Evolutionary conservation across 2,888 invertebrate genomes (phyloP).

Genomic region (Zygothrica quintamaculata): DNA sequence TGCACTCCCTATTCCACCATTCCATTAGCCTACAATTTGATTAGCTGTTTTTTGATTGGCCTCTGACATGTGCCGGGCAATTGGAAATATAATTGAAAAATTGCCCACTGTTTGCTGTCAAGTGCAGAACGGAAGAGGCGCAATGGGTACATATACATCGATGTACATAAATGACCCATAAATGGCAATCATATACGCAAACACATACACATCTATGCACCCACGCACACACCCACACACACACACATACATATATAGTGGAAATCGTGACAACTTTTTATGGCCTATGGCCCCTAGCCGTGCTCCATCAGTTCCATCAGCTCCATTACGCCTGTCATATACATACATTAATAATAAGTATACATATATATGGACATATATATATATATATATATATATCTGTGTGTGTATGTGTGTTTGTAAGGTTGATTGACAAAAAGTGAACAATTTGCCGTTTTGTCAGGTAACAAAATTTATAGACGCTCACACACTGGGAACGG

Average conservation of each 20-base stretch:
- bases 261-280: conserved; percentile 31
- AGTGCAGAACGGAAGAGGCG: conserved; percentile 57
- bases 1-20: too few relatives aligned
- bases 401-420: conserved; percentile 17
- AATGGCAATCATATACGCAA: conserved; percentile 31
- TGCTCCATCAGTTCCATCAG: conserved; percentile 50
- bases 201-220: conserved; percentile 18
- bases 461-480: conserved; percentile 39
- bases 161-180: conserved; percentile 33
- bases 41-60: conserved; percentile 40
- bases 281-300: conserved; percentile 22
- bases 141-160: conserved; percentile 32
- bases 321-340: conserved; percentile 50
- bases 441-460: conserved; percentile 36
- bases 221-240: not conserved
- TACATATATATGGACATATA: conserved; percentile 8
- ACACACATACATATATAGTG: not conserved
- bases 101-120: conserved; percentile 66
- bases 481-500: conserved; percentile 11
- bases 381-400: not conserved
- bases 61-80: conserved; percentile 54
- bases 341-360: conserved; percentile 52
- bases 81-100: conserved; percentile 69
- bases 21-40: conserved; percentile 54
- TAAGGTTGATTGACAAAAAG: conserved; percentile 47